Base-by-base conservation (phyloP, 2,797 vertebrate species). In the Apogon hyalosoma region DNA sequence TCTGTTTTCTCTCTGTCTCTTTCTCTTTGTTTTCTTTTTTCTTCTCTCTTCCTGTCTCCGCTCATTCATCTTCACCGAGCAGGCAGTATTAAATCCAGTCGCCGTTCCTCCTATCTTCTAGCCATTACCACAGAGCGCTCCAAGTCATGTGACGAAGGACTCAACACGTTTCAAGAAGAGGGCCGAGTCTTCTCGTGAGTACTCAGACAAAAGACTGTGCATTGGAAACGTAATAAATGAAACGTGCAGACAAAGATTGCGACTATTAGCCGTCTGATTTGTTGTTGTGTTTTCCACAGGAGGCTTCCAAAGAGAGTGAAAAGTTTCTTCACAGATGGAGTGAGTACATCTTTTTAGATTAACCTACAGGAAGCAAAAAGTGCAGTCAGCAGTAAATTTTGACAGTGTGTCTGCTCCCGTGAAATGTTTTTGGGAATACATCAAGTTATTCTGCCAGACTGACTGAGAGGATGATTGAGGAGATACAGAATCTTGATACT, bases 141-240 rank as follows among this genome's bases (percentile, higher is more conserved):
- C 90, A 99, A 98, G 92, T 99, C 98, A 39, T 99, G 97, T 1
- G 97, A 99, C 6, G 98, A 99, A 0, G 98, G 98, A 14, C 96
- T 99, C 82, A 98, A 99, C 73, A 89, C 94, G 0, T 98, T 98
- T 89, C 92, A 96, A 61, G 97, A 99, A 0, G 98, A 99, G 62
- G 94, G 95, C 2, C 94, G 95, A 16, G 79, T 93, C 67, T 94
- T 96, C 28, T 94, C 96, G 97, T 99, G 89, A 93, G 94, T 90
- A 63, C 43, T 5, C 42, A 9, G 24, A 14, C 36, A 28, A 2
- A 3, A 2, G 41, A 46, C 15, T n/a, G 1, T 15, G 8, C 2
- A 12, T 0, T 39, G 2, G 12, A 0, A 16, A 9, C 19, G 9
- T 8, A 0, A 14, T 13, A 4, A 2, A 6, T 42, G 5, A 7